Evolutionary conservation across 2,113 vertebrate genomes (phyloP).

Genomic region (Psettodes erumei): DNA sequence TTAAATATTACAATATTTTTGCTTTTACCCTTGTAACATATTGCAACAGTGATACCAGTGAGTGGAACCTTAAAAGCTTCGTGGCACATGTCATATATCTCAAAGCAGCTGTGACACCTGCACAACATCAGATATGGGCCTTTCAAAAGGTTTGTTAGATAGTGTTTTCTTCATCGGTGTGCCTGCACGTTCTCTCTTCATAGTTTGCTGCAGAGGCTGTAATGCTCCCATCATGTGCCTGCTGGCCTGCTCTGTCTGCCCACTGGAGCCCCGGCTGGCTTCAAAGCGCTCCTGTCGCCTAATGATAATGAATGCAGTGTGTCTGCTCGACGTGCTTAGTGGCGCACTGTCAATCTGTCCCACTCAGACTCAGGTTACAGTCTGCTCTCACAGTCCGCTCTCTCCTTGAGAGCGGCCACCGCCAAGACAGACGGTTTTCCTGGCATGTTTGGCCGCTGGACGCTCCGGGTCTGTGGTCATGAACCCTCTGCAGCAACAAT

Average conservation of each 20-base stretch:
- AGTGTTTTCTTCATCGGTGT: slow-evolving; percentile 38
- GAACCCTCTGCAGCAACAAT: slow-evolving; percentile 21
- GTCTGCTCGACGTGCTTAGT: slow-evolving; percentile 62
- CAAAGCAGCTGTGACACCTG: slow-evolving; percentile 18
- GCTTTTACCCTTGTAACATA: background rate
- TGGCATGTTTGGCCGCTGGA: slow-evolving; percentile 4
- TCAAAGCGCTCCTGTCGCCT: slow-evolving; percentile 71
- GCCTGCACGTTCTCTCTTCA: slow-evolving; percentile 33
- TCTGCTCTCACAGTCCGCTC: slow-evolving; percentile 24
- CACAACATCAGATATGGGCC: slow-evolving; percentile 18
- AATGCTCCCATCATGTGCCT: slow-evolving; percentile 44
- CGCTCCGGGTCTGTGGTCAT: slow-evolving; percentile 4
- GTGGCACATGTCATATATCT: slow-evolving; percentile 1
- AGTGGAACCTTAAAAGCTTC: background rate
- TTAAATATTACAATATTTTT: background rate
- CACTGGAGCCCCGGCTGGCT: slow-evolving; percentile 58
- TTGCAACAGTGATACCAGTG: background rate
- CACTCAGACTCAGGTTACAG: slow-evolving; percentile 69
- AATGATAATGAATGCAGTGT: slow-evolving; percentile 75
- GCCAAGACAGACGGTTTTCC: slow-evolving; percentile 31
- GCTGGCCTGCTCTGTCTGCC: slow-evolving; percentile 52
- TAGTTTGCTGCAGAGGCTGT: slow-evolving; percentile 35
- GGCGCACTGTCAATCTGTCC: slow-evolving; percentile 70
- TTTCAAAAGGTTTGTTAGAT: slow-evolving; percentile 17
- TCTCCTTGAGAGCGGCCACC: background rate